Base-by-base conservation (phyloP, 2,888 invertebrate genomes). In the Crocallis elinguaria region DNA sequence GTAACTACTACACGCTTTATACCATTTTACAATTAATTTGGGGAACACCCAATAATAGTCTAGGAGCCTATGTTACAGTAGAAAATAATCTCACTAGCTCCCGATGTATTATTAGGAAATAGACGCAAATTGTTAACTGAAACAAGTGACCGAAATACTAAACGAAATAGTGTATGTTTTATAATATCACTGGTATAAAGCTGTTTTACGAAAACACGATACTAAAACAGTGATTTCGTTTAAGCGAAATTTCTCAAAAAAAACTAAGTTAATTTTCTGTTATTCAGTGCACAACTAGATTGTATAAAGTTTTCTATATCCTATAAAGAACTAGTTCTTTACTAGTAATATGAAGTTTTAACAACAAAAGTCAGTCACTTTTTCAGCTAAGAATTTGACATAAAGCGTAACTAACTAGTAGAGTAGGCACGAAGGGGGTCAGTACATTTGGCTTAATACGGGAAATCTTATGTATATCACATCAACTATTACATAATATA, bases 381-480 rank as follows among this genome's bases (percentile, higher is more conserved):
- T 27, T 54, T 50, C 38, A 54, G 45, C 43, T 32, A 43, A 49
- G 27, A 54, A 39, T 23, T 25, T 41, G 23, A 37, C 37, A 52
- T 32, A 49, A 75, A 82, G 82, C 82, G 67, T 78, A 69, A 75
- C 77, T 64, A 62, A 55, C 59, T 59, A 63, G 41, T 84, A 89
- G 73, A 87, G 81, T 84, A 91, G 91, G 91, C 91, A 91, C 91
- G 88, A 87, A 84, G 88, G 87, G n/a, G 89, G 86, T 91, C 90
- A 91, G 90, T 91, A 90, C 90, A 81, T 88, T 89, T 87, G 89
- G 89, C 86, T 89, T 87, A 84, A 74, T 76, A 80, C 67, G 85
- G 88, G 87, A 85, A 84, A 79, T 81, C 85, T 86, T 83, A 84
- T 41, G 44, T 74, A 79, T 90, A 90, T 89, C 89, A 90, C 88